phyloP scores from a whole-genome alignment of 2,113 vertebrate genomes.

The Axis porcinus region DNA sequence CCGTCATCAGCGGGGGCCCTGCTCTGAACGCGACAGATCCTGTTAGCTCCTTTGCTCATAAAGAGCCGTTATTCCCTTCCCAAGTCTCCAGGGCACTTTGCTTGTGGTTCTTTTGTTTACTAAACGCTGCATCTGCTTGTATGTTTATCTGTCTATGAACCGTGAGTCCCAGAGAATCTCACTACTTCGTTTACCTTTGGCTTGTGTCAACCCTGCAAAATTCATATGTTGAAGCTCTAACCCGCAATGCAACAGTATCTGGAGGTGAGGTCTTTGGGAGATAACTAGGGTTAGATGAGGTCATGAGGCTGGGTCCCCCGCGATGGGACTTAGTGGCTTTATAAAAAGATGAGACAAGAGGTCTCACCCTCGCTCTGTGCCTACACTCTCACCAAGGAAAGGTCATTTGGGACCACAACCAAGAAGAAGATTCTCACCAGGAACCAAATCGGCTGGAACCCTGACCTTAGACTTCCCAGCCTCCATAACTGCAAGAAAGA shows the following conservation, averaged over 20 bases:
- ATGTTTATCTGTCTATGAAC: neutral
- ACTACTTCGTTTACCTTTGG: neutral
- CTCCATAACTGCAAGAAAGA: neutral
- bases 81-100: neutral
- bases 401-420: neutral
- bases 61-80: neutral
- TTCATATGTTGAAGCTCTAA: neutral
- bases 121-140: neutral
- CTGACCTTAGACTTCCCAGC: neutral
- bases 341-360: neutral
- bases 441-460: neutral
- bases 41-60: neutral
- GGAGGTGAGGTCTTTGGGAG: neutral
- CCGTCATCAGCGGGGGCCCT: rapidly evolving
- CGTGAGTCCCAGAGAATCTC: neutral
- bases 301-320: neutral
- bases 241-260: neutral
- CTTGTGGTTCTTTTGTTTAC: neutral
- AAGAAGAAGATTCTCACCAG: neutral
- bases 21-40: neutral
- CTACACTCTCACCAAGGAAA: neutral
- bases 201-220: neutral
- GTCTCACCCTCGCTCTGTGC: neutral
- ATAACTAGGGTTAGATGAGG: neutral
- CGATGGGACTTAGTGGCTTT: neutral